These are phyloP conservation scores for Lepidonotus clava DNA, from an alignment of 2,888 invertebrate species.

Conservation along the genomic window DNA sequence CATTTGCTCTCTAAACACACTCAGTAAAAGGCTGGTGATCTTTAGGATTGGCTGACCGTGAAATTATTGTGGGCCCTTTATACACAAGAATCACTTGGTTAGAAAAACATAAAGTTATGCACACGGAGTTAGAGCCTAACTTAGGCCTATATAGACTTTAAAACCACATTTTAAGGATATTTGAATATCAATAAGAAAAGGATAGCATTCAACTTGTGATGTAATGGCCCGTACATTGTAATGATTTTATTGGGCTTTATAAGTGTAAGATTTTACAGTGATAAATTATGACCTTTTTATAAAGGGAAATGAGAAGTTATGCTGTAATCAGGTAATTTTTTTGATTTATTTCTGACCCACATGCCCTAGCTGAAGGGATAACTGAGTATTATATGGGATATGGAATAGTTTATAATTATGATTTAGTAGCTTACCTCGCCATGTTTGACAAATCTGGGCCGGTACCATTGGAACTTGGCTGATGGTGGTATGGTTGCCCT, in stretches of 20 bases:
- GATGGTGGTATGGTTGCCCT: neutral
- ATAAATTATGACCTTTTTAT: too few relatives aligned
- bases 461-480: neutral
- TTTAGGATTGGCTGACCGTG: neutral
- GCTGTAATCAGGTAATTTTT: too few relatives aligned
- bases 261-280: too few relatives aligned
- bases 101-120: neutral
- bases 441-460: neutral
- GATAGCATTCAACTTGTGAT: too few relatives aligned
- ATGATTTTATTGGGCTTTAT: too few relatives aligned
- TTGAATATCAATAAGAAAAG: too few relatives aligned
- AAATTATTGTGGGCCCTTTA: neutral
- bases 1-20: neutral
- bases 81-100: neutral
- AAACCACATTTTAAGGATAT: neutral
- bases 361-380: too few relatives aligned
- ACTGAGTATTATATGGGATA: neutral
- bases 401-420: neutral
- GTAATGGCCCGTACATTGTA: too few relatives aligned
- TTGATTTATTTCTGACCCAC: too few relatives aligned
- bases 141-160: neutral
- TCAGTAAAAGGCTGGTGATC: neutral
- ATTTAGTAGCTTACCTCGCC: conserved; percentile 9
- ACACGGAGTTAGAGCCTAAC: neutral
- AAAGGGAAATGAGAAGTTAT: too few relatives aligned